Conservation (phyloP, 2,113 vertebrate genomes). For the Sus scrofa region T2T-Sscrofa CM000824.6:143014001-143014500, state of each 20-base stretch:
- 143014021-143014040: neutral
- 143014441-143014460: too few relatives aligned
- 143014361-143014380: too few relatives aligned
- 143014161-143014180: slow-evolving; percentile 34
- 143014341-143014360: too few relatives aligned
- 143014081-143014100: neutral
- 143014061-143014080: neutral
- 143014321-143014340: slow-evolving; percentile 5
- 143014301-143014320: slow-evolving; percentile 22
- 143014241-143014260: slow-evolving; percentile 58
- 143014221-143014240: slow-evolving; percentile 53
- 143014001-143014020: slow-evolving; percentile 13
- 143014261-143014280: slow-evolving; percentile 54
- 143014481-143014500: neutral
- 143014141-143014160: slow-evolving; percentile 17
- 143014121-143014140: neutral
- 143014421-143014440: too few relatives aligned
- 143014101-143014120: slow-evolving; percentile 25
- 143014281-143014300: slow-evolving; percentile 54
- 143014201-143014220: slow-evolving; percentile 53
- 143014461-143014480: neutral
- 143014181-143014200: slow-evolving; percentile 53
- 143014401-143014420: too few relatives aligned
- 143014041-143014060: neutral
- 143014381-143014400: too few relatives aligned